Conservation (phyloP, 2,888 invertebrate genomes). For the Cryptocephalus primarius region DNA sequence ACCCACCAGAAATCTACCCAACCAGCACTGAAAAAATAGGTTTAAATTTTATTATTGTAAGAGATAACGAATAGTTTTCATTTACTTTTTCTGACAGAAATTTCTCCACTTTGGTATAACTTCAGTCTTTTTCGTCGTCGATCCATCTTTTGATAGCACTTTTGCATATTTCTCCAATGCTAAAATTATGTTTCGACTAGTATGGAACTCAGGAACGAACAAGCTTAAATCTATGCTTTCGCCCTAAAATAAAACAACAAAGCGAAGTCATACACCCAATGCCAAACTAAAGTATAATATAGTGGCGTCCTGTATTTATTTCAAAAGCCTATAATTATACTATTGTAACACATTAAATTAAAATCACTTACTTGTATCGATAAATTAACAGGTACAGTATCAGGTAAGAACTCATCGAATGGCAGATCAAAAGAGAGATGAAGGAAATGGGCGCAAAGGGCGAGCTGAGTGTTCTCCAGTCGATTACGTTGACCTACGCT, state of each 20-base stretch:
- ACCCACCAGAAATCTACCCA: conserved; percentile 98
- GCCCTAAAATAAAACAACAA: conserved; percentile 42
- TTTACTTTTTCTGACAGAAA: conserved; percentile 55
- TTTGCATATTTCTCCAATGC: conserved; percentile 83
- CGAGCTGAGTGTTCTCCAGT: conserved; percentile 81
- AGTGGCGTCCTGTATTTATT: no score
- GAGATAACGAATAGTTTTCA: background rate
- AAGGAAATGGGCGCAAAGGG: conserved; percentile 87
- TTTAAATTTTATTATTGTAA: background rate
- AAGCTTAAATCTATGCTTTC: conserved; percentile 86
- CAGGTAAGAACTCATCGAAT: conserved; percentile 87
- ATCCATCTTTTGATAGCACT: conserved; percentile 66
- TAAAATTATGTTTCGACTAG: conserved; percentile 69
- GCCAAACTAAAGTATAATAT: background rate
- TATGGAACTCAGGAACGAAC: conserved; percentile 85
- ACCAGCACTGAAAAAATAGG: conserved; percentile 46
- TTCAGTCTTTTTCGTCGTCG: conserved; percentile 44
- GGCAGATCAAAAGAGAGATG: conserved; percentile 91
- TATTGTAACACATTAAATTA: no score
- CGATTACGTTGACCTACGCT: conserved; percentile 66
- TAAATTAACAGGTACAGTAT: conserved; percentile 78
- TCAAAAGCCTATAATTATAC: no score
- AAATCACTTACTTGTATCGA: conserved; percentile 62
- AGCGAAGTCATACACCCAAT: background rate
- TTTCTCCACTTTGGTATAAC: conserved; percentile 66